phyloP scores from a whole-genome alignment of 2,797 vertebrate species.

The Eulemur coronatus region DNA sequence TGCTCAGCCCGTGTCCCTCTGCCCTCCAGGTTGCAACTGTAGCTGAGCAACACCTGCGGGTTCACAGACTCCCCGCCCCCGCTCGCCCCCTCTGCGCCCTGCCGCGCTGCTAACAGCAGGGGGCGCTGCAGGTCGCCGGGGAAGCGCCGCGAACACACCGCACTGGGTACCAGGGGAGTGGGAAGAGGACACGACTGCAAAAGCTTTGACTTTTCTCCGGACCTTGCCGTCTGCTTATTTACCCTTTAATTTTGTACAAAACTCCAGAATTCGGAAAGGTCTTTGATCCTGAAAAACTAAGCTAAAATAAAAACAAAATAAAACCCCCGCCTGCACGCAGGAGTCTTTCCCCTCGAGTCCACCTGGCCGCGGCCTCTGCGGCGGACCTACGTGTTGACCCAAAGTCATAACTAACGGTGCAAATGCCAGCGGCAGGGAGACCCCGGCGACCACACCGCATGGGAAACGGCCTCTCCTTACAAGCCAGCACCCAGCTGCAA shows the following conservation, averaged over 20 bases:
- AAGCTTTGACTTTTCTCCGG: not conserved
- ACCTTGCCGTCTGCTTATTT: not conserved
- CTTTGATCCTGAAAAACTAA: not conserved
- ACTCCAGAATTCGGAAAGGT: not conserved
- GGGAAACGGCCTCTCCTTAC: not conserved
- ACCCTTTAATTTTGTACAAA: not conserved
- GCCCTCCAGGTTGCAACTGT: not conserved
- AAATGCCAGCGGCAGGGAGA: not conserved
- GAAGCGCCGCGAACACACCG: not conserved
- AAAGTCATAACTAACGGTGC: not conserved
- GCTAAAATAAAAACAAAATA: not conserved
- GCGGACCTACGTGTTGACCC: not conserved
- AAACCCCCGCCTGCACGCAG: not conserved
- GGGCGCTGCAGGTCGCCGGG: rapidly evolving
- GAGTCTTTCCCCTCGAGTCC: not conserved
- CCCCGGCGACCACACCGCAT: rapidly evolving
- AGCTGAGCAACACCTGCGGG: no score
- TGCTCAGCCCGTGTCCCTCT: not conserved
- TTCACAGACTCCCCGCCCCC: no score
- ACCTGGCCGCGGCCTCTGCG: not conserved
- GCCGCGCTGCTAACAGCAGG: not conserved
- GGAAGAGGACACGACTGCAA: no score
- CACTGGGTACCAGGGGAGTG: rapidly evolving
- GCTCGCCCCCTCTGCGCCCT: not conserved
- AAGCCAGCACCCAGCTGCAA: not conserved